Conservation (phyloP, 1,140 invertebrate genomes). For the Aphaenogaster rudis region DNA sequence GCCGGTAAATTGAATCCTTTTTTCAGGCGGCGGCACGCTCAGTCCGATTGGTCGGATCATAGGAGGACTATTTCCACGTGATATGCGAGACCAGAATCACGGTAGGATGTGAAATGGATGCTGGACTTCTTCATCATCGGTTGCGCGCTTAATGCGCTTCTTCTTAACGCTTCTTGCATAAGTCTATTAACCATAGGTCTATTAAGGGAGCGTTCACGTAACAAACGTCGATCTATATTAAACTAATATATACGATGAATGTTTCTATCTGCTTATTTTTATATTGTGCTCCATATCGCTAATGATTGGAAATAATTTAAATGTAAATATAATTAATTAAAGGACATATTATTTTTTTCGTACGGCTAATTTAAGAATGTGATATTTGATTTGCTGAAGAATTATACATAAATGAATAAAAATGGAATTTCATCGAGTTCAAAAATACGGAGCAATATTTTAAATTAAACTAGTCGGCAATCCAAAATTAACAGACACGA, state of each 20-base stretch:
- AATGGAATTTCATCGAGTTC: background rate
- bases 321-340: background rate
- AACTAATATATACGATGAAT: background rate
- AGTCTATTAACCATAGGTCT: constrained; percentile 36
- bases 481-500: background rate
- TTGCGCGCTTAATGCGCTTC: constrained; percentile 32
- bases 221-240: background rate
- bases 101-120: constrained; percentile 33
- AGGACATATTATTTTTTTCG: background rate
- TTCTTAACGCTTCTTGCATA: constrained; percentile 30
- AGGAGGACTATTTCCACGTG: constrained; percentile 32
- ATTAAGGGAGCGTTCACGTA: background rate
- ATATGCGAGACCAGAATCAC: constrained; percentile 20
- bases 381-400: background rate
- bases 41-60: constrained; percentile 63
- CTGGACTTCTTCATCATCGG: background rate
- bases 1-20: constrained; percentile 73
- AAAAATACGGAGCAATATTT: background rate
- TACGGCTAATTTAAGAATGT: background rate
- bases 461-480: background rate
- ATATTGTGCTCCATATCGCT: background rate
- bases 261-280: background rate
- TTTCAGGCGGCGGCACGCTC: background rate
- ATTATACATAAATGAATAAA: background rate
- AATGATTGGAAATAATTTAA: background rate